Evolutionary conservation across 2,113 vertebrate species (phyloP), one percentile per base, ranked within the genome.

Genomic region (Mobula hypostoma): DNA sequence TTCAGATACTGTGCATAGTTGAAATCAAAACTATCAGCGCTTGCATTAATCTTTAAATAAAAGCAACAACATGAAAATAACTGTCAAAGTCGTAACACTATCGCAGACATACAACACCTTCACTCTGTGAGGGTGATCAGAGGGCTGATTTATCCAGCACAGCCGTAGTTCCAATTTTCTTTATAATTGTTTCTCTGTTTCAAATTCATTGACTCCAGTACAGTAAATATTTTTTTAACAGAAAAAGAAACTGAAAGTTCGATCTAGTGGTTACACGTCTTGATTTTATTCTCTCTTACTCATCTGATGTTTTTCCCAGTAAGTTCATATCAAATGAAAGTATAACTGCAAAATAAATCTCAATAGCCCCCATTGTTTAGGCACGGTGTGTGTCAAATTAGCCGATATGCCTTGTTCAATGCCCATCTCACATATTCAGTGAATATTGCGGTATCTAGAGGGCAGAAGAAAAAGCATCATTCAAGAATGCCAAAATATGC

Each of bases 1-100:
- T 93, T 93, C 70, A 74, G 91, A 56, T 74, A 93, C 70, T 74
- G 40, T 74, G 91, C 72, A 5, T 70, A 15, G 40, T 76, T 40
- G 91, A 93, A 93, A 93, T 93, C 91, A 93, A 93, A 90, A 93
- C 91, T 72, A 76, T 76, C 91, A 93, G 21, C 91, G 32, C 68
- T 70, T 93, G 91, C 91, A 93, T 93, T 93, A 93, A 93, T 93
- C 91, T 93, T 93, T 93, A 93, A 93, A 74, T 93, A 93, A 93
- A 93, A 74, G 91, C 36, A 93, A 93, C 91, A 76, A 93, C 36
- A 76, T 93, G 70, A 93, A 93, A 93, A 93, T 93, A 70, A 56
- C 68, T 93, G 91, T 90, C 85, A 36, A 63, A 48, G 91, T 56
- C 74, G 91, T 56, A 74, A 93, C 36, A 76, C 70, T 15, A 74